phyloP scores from a whole-genome alignment of 92 coral and sea anemone species.

The Nematostella vectensis region DNA sequence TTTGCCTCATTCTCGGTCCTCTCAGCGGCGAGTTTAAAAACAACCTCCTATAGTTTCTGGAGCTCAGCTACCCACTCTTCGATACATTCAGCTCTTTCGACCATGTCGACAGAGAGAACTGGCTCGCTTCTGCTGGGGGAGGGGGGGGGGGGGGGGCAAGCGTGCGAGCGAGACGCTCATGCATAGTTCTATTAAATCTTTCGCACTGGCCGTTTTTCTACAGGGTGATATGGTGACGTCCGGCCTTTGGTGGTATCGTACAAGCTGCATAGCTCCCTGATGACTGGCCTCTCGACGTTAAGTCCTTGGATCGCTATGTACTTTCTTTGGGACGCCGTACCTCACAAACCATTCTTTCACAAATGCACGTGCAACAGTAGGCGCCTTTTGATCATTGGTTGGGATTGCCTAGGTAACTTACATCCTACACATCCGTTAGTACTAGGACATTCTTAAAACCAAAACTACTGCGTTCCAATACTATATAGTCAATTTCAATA shows the following conservation, averaged over 20 bases:
- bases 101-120: slow-evolving; percentile 21
- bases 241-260: neutral
- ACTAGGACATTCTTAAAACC: slow-evolving; percentile 49
- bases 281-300: neutral
- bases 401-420: slow-evolving; percentile 35
- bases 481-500: slow-evolving; percentile 52
- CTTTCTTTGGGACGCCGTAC: slow-evolving; percentile 19
- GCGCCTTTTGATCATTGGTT: slow-evolving; percentile 15
- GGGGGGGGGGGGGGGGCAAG: slow-evolving; percentile 14
- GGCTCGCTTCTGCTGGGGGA: slow-evolving; percentile 32
- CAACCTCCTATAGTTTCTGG: slow-evolving; percentile 33
- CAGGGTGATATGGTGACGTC: slow-evolving; percentile 43
- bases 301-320: slow-evolving; percentile 1
- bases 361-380: neutral
- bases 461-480: slow-evolving; percentile 35
- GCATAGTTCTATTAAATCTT: slow-evolving; percentile 51
- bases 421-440: slow-evolving; percentile 43
- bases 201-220: slow-evolving; percentile 66
- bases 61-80: slow-evolving; percentile 44
- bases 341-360: slow-evolving; percentile 11
- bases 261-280: neutral
- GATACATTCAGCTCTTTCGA: neutral
- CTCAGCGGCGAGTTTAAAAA: slow-evolving; percentile 46
- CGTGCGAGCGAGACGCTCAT: slow-evolving; percentile 20
- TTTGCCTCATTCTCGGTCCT: slow-evolving; percentile 38